Evolutionary conservation across 1,140 invertebrate genomes (phyloP).

Genomic region (Hyles euphorbiae): DNA sequence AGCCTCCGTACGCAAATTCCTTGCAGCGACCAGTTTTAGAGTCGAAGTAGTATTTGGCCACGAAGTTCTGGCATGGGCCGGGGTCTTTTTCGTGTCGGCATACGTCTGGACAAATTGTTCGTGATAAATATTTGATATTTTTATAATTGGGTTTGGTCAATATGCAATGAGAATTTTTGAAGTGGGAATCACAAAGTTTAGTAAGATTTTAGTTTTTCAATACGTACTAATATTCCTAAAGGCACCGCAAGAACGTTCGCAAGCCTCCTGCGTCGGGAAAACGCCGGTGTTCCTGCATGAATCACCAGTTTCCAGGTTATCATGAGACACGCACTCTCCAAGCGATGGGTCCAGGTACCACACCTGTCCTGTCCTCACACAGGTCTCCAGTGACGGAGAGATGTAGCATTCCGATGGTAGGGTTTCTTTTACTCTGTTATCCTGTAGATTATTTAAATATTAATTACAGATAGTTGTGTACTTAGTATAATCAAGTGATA

Average conservation of each 20-base stretch:
- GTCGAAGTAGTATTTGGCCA: slow-evolving; percentile 84
- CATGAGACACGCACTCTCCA: slow-evolving; percentile 77
- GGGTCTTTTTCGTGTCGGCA: slow-evolving; percentile 76
- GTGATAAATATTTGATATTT: not conserved
- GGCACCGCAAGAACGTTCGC: slow-evolving; percentile 85
- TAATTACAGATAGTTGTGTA: not conserved
- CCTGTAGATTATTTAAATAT: not conserved
- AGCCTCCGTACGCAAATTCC: slow-evolving; percentile 86
- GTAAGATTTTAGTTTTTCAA: not conserved
- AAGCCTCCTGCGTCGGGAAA: slow-evolving; percentile 86
- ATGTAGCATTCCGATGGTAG: slow-evolving; percentile 31
- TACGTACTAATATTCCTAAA: slow-evolving; percentile 82
- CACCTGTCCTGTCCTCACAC: slow-evolving; percentile 30
- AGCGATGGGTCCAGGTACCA: slow-evolving; percentile 79
- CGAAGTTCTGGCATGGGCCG: slow-evolving; percentile 81
- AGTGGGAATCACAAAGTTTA: too few species aligned
- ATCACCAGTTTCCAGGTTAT: slow-evolving; percentile 82
- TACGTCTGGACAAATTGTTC: slow-evolving; percentile 32
- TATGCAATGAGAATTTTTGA: too few species aligned
- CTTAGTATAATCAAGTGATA: too few species aligned
- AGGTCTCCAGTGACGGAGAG: slow-evolving; percentile 32
- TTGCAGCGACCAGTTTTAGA: slow-evolving; percentile 68
- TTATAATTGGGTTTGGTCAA: too few species aligned
- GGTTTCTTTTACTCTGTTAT: slow-evolving; percentile 9
- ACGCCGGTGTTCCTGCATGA: slow-evolving; percentile 87